These are phyloP conservation scores for Spatulosminthurus flaviceps DNA, from an alignment of 2,888 invertebrate genomes.

Conservation along the genomic window DNA sequence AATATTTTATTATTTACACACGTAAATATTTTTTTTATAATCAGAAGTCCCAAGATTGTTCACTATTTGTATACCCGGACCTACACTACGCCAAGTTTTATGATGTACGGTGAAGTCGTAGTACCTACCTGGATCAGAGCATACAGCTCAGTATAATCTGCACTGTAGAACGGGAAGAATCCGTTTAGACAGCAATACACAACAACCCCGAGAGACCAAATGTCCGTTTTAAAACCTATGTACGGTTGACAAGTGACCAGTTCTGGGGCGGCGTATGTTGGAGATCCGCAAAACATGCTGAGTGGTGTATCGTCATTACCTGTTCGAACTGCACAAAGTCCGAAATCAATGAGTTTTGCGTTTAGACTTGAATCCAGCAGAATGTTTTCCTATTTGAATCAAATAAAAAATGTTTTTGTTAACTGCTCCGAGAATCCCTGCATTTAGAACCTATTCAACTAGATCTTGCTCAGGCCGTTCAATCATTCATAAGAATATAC, in stretches of 20 bases:
- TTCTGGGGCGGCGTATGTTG: conserved; percentile 28
- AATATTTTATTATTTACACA: too few relatives aligned
- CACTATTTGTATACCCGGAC: too few relatives aligned
- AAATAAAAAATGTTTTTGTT: neutral
- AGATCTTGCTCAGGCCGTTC: too few relatives aligned
- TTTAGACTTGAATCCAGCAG: conserved; percentile 26
- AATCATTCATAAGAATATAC: neutral
- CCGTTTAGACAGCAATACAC: conserved; percentile 9
- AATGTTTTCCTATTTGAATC: conserved; percentile 24
- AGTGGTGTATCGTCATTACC: neutral
- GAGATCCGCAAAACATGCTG: conserved; percentile 22
- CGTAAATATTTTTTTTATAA: too few relatives aligned
- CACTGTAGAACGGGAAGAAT: conserved; percentile 24
- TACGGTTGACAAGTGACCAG: conserved; percentile 9
- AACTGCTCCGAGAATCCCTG: neutral
- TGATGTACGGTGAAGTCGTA: too few relatives aligned
- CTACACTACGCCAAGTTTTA: too few relatives aligned
- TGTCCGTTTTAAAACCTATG: conserved; percentile 22
- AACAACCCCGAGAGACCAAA: conserved; percentile 18
- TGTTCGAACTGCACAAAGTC: conserved; percentile 20
- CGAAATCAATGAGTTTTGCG: conserved; percentile 28
- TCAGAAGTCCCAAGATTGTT: too few relatives aligned
- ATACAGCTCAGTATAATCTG: neutral
- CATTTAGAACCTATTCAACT: too few relatives aligned
- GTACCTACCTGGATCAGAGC: neutral